Evolutionary conservation across 1,140 invertebrate species (phyloP), one percentile per base, ranked within the genome.

Genomic region (Saccostrea glomerata): DNA sequence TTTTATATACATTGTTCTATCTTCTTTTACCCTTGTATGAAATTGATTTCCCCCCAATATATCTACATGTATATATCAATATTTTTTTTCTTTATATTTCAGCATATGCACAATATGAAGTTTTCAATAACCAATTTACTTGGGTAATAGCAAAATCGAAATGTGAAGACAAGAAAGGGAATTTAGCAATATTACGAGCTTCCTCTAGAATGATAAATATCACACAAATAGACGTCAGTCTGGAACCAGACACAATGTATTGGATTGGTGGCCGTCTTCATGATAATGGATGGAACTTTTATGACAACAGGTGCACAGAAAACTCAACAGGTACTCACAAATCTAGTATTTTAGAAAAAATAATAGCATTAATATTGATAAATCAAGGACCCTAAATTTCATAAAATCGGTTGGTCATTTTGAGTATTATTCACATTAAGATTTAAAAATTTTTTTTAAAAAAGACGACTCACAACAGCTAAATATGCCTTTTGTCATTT

Each of bases 261-360:
- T 77, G 70, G 70, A 25, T 77, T 15, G 70, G 70, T 30, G 70
- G 70, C 25, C 70, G 30, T 30, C 70, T 77, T 36, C 70, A 36
- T 4, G 70, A 77, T 17, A 25, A 77, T 77, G 70, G 70, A 4
- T 77, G 70, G 70, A 77, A 77, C 30, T 36, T 77, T 17, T 77
- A 36, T 36, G 70, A 77, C 70, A 77, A 25, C 13, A 25, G 70
- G 70, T 77, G 70, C 30, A 15, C n/a, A 63, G 58, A 20, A 7
- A 63, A 63, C n/a, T 63, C 58, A 17, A n/a, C 58, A 63, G 58
- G 58, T 63, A 63, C 58, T 5, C 17, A 47, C 47, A 47, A 2
- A 47, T 7, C 9, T 47, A 47, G 9, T 47, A 9, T 47, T 47
- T 47, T 47, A 0, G 9, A 47, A 47, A 47, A 3, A 2, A 47